Conservation (phyloP, 1,140 invertebrate genomes). For the Gonatopus flavifemur region DNA sequence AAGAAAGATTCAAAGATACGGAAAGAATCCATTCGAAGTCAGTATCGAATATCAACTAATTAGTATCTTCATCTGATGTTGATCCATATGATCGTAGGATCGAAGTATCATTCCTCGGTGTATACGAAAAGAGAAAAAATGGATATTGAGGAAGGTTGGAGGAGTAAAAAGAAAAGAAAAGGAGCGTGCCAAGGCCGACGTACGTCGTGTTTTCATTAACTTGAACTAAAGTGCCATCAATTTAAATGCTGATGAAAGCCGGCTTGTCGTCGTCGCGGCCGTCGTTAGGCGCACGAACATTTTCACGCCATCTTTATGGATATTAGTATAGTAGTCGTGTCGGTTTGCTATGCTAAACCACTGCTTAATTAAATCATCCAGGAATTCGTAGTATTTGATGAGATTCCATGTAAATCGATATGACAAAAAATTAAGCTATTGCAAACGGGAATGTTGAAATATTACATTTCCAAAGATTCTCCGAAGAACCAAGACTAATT, state of each 20-base stretch:
- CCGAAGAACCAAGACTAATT: no score
- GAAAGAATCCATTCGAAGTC: no score
- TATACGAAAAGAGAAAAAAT: background rate
- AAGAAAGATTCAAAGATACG: no score
- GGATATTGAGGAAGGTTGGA: background rate
- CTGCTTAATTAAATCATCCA: constrained; percentile 41
- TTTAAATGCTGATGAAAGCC: constrained; percentile 40
- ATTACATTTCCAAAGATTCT: no score
- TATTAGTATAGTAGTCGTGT: constrained; percentile 27
- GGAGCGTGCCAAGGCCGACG: no score
- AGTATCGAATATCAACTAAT: no score
- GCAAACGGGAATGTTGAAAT: no score
- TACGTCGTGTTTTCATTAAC: constrained; percentile 22
- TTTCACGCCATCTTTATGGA: constrained; percentile 41
- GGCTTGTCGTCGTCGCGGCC: constrained; percentile 10
- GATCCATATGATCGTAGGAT: no score
- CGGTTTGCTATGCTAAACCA: constrained; percentile 11
- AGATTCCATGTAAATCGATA: constrained; percentile 43
- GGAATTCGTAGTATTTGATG: constrained; percentile 37
- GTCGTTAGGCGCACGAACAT: constrained; percentile 25
- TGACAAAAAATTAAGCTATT: no score
- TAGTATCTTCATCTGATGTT: no score
- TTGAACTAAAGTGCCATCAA: constrained; percentile 34
- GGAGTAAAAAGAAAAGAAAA: background rate
- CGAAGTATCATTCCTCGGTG: constrained; percentile 9